Evolutionary conservation across 2,797 vertebrate genomes (phyloP).

Genomic region (Bryconaethiops microstoma): DNA sequence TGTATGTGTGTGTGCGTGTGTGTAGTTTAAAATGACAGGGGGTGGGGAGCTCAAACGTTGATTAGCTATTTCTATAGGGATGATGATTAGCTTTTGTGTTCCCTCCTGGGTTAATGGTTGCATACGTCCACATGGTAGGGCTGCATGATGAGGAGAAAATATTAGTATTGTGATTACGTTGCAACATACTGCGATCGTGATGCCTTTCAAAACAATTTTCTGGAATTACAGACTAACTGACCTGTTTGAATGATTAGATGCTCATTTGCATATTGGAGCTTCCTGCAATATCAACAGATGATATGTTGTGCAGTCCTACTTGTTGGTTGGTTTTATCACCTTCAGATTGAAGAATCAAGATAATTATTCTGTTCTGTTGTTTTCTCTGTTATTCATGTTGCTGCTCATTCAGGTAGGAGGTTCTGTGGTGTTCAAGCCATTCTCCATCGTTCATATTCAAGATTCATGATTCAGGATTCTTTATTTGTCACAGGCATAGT

Average conservation of each 20-base stretch:
- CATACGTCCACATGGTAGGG: slow-evolving; percentile 11
- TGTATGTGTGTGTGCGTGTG: slow-evolving; percentile 7
- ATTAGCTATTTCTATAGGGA: slow-evolving; percentile 41
- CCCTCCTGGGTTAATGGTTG: slow-evolving; percentile 19
- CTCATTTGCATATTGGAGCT: no score
- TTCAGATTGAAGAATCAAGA: neutral
- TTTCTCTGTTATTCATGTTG: neutral
- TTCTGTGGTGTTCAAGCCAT: neutral
- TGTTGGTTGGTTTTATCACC: no score
- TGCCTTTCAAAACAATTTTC: no score
- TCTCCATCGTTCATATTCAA: neutral
- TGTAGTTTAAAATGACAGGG: neutral
- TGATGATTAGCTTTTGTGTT: slow-evolving; percentile 31
- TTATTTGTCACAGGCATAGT: no score
- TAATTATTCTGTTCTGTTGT: neutral
- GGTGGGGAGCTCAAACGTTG: slow-evolving; percentile 17
- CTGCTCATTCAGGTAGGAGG: neutral
- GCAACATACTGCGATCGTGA: no score
- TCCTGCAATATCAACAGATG: no score
- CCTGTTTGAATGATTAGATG: no score
- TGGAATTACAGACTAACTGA: no score
- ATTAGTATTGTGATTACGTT: no score
- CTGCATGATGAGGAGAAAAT: no score
- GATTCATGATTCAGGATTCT: no score
- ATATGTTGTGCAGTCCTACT: no score